Conservation (phyloP, 2,888 invertebrate genomes). For the Nesidiocoris tenuis region DNA sequence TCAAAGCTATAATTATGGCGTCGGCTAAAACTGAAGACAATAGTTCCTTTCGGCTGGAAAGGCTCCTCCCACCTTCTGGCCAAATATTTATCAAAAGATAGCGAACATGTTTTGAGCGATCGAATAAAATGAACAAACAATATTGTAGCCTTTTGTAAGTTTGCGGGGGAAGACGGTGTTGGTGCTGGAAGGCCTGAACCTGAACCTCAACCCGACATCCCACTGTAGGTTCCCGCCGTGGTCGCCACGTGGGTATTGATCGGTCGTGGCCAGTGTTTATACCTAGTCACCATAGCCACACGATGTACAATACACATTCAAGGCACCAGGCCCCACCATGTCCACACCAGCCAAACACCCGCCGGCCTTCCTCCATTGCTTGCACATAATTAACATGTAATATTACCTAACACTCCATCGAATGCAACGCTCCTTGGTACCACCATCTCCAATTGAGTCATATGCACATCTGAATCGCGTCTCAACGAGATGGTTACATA, state of each 20-base stretch:
- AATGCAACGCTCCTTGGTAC: neutral
- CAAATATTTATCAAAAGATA: too few relatives aligned
- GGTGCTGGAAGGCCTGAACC: neutral
- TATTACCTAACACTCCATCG: neutral
- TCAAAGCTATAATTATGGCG: too few relatives aligned
- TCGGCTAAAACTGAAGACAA: too few relatives aligned
- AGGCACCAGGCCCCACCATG: conserved; percentile 16
- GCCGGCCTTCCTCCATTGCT: neutral
- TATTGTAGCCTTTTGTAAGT: too few relatives aligned
- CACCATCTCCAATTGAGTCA: neutral
- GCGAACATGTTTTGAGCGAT: too few relatives aligned
- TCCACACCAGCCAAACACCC: neutral
- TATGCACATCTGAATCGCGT: neutral
- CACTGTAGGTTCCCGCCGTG: neutral
- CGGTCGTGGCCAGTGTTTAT: conserved; percentile 25
- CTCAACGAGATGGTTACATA: too few relatives aligned
- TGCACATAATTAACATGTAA: conserved; percentile 35
- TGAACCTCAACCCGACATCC: neutral
- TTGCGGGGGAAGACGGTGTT: neutral
- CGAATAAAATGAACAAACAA: too few relatives aligned
- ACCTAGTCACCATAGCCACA: conserved; percentile 40
- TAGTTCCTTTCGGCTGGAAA: too few relatives aligned
- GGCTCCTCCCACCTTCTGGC: too few relatives aligned
- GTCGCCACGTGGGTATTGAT: conserved; percentile 36
- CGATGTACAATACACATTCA: conserved; percentile 38